Evolutionary conservation across 2,888 invertebrate species (phyloP).

Genomic region (Deilephila porcellus): DNA sequence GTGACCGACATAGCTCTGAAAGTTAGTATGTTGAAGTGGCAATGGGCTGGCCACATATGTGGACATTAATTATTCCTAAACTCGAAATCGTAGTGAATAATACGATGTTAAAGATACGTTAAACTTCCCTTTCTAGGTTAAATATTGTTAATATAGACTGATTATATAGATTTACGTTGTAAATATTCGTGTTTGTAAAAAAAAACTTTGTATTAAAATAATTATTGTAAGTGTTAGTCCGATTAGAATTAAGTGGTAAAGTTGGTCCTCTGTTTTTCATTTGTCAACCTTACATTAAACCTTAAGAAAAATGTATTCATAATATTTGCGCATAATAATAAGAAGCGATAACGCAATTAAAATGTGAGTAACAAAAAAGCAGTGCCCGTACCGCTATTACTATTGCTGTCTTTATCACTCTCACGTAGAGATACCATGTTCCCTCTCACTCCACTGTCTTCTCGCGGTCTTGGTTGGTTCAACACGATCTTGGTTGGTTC

Average conservation of each 20-base stretch:
- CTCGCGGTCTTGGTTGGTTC: too few relatives aligned
- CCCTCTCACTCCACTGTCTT: too few relatives aligned
- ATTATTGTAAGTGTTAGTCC: slow-evolving; percentile 29
- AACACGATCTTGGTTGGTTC: too few relatives aligned
- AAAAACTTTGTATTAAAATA: slow-evolving; percentile 30
- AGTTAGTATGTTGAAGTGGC: too few relatives aligned
- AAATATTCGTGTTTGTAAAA: slow-evolving; percentile 44
- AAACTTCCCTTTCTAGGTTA: slow-evolving; percentile 25
- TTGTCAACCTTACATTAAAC: neutral
- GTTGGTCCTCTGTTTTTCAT: neutral
- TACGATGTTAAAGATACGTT: slow-evolving; percentile 26
- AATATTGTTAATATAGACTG: slow-evolving; percentile 75
- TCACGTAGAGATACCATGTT: too few relatives aligned
- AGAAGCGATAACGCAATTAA: too few relatives aligned
- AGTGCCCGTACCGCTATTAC: too few relatives aligned
- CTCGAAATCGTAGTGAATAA: slow-evolving; percentile 25
- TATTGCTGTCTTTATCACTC: too few relatives aligned
- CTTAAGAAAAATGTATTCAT: neutral
- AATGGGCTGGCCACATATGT: too few relatives aligned
- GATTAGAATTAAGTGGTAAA: neutral
- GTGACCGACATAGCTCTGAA: too few relatives aligned
- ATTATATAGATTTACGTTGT: slow-evolving; percentile 59
- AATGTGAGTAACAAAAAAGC: too few relatives aligned
- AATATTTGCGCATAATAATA: too few relatives aligned
- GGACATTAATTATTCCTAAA: slow-evolving; percentile 8